Base-by-base conservation (phyloP, 2,888 invertebrate species). In the Reticulitermes lucifugus region DNA sequence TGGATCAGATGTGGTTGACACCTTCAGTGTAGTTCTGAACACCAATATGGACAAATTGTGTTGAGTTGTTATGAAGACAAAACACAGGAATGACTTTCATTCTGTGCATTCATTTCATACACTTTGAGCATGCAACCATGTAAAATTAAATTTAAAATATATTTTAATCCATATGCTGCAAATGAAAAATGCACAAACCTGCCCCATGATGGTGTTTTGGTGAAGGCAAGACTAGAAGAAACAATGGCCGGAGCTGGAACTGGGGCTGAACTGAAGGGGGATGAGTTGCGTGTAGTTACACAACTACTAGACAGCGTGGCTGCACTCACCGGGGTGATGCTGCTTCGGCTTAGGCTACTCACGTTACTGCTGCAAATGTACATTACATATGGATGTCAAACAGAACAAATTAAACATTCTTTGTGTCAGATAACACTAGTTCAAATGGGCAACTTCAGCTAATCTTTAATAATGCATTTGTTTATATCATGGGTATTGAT, bases 271-370 rank as follows among this genome's bases (percentile, higher is more conserved):
- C 85, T 86, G 85, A 85, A 88, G 82, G 79, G 89, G 18, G 87
- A 86, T 51, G 87, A 85, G 81, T 83, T 85, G 73, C 86, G 82
- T 71, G 85, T 84, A 51, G 84, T 77, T 29, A 84, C 84, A 25
- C 90, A 91, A 87, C 94, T 93, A 73, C 82, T 83, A 35, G 84
- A 75, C 51, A 85, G 41, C 10, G 85, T 73, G 65, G 87, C 85
- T 9, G 90, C 91, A 87, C 94, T 93, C 87, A 93, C 92, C 29
- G 94, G 92, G 87, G 94, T 94, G 89, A 94, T 91, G 90, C 94
- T 95, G 89, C 94, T 92, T 89, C 96, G 93, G 89, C 96, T 96
- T 90, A 96, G 91, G 91, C 96, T 96, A 93, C 96, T 96, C 90
- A 96, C 96, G 92, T 95, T 96, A 92, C 96, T 96, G 93, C 94